Base-by-base conservation (phyloP, 2,888 invertebrate species). In the Melieria crassipennis region DNA sequence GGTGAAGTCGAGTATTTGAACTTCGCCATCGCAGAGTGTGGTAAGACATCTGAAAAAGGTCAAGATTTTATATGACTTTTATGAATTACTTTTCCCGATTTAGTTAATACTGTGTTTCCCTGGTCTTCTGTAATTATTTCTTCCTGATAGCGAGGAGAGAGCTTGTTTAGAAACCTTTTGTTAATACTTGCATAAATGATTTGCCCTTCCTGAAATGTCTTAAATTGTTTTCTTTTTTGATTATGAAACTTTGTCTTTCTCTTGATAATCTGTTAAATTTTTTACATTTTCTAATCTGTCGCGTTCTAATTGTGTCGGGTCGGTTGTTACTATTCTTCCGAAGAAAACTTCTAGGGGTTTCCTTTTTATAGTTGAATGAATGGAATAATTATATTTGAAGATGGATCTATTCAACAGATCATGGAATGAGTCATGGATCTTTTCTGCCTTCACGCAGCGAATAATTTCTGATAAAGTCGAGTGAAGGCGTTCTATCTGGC, bases 101-200 rank as follows among this genome's bases (percentile, higher is more conserved):
- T 10, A 11, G 68, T 69, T 55, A 55, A 16, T 4, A 69, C 58
- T n/a, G 56, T 72, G 7, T 50, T 61, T 43, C 65, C 60, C 11
- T n/a, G 58, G 46, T 74, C 62, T 55, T 72, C 62, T 57, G 65
- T 63, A 9, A 71, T 56, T 69, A 56, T 69, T 64, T 73, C 70
- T 13, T 62, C n/a, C 42, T 55, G 62, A 60, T 60, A 73, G 11
- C 52, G 67, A 11, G 60, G 63, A 13, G 65, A 61, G 4, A 74
- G 55, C 45, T 74, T 67, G 0, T 62, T 70, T 55, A 71, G 69
- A 43, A 65, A 13, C 61, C 71, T 67, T 45, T 64, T 71, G 9
- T 69, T 69, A 13, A 65, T 43, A 43, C 64, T 71, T 6, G 65
- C 69, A 52, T 55, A 69, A 7, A 72, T 65, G 42, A n/a, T 63